phyloP scores from a whole-genome alignment of 1,140 invertebrate genomes.

The Brachionus calyciflorus region DNA sequence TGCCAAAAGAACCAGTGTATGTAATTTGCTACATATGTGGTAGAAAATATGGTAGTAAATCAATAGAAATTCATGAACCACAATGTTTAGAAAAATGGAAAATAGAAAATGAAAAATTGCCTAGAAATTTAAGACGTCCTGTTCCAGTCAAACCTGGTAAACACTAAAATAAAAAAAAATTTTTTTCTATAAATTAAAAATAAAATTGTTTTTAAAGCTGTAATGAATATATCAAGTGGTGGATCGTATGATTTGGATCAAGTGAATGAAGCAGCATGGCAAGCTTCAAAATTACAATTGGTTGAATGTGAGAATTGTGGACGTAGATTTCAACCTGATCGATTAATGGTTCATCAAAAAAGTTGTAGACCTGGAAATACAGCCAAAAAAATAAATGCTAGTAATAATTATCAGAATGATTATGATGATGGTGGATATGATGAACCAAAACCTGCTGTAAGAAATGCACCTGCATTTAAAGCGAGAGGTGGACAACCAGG shows the following conservation, averaged over 20 bases:
- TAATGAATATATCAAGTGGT: conserved; percentile 21
- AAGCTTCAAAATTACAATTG: conserved; percentile 63
- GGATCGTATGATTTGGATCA: conserved; percentile 21
- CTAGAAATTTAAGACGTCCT: conserved; percentile 64
- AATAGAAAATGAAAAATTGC: conserved; percentile 68
- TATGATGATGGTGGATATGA: not conserved
- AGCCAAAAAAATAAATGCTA: not conserved
- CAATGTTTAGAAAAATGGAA: conserved; percentile 75
- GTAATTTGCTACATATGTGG: conserved; percentile 69
- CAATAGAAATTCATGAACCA: conserved; percentile 73
- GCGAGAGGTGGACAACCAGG: not conserved
- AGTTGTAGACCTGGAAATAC: conserved; percentile 63
- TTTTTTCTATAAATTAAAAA: not conserved
- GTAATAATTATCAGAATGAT: not conserved
- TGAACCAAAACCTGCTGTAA: not conserved
- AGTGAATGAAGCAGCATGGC: conserved; percentile 51
- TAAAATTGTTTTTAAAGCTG: not conserved
- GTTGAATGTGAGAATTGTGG: conserved; percentile 69
- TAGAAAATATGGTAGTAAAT: conserved; percentile 72
- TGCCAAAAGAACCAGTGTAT: conserved; percentile 42
- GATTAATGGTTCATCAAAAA: conserved; percentile 67
- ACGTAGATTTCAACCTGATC: conserved; percentile 69
- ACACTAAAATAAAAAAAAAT: no score
- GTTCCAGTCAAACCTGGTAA: conserved; percentile 66
- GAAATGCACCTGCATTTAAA: not conserved